Evolutionary conservation across 2,888 invertebrate species (phyloP), one percentile per base, ranked within the genome.

Genomic region (Sussaba pulchella): DNA sequence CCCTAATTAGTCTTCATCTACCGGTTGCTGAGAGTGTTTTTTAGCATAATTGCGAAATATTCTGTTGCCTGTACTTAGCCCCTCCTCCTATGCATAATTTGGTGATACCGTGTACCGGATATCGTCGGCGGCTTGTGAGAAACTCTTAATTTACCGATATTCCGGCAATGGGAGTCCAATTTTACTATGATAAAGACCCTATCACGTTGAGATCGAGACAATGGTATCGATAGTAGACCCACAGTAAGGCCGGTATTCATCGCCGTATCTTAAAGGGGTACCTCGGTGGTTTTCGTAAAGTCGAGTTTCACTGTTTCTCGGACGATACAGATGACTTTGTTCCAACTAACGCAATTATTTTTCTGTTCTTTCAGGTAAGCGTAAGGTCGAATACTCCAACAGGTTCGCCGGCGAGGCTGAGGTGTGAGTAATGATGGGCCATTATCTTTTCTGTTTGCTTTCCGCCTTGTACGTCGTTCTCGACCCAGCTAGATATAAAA

Each of bases 311-410:
- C n/a, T n/a, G n/a, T n/a, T n/a, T n/a, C n/a, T n/a, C n/a, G n/a
- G n/a, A n/a, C n/a, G n/a, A n/a, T n/a, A n/a, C n/a, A n/a, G n/a
- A n/a, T n/a, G n/a, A n/a, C n/a, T n/a, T n/a, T n/a, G n/a, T n/a
- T 74, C 19, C 72, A 84, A 85, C 85, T 88, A 88, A 88, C 83
- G 86, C 82, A 87, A 87, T 90, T 88, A 88, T 87, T 88, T 31
- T 88, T 87, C 85, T 86, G 86, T 87, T 88, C 87, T 90, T 90
- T 89, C 89, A 89, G 89, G 90, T 91, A 89, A 89, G 90, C 86
- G 84, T 31, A 57, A 81, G 82, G 82, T 78, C 77, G 77, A 81
- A 76, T 78, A 74, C 70, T 71, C 71, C 52, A 66, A 71, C 63
- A 50, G 74, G 47, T 66, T 45, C 47, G 17, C 63, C 31, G 47